Percentiles rank a stretch among this genome's conserved stretches.
Conservation (phyloP, 2,113 vertebrate species). For the Mirza zaza region DNA sequence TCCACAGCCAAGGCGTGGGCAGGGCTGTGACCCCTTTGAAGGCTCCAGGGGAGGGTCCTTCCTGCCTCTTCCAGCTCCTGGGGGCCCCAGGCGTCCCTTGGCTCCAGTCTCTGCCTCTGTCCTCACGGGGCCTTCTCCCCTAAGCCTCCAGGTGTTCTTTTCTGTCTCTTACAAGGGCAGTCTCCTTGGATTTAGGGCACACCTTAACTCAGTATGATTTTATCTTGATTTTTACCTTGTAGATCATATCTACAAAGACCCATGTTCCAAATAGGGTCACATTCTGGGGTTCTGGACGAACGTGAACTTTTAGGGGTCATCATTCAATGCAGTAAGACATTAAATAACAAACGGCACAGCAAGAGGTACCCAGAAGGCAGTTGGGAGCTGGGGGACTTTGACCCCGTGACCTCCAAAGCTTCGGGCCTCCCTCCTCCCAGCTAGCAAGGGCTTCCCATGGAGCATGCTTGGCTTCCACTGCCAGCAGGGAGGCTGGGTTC, state of each 20-base stretch:
- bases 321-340: background rate
- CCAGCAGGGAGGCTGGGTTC: too few relatives aligned
- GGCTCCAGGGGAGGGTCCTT: background rate
- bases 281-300: background rate
- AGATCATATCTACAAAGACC: background rate
- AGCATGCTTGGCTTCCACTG: background rate
- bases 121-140: background rate
- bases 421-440: background rate
- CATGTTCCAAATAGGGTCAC: background rate
- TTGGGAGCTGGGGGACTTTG: background rate
- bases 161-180: background rate
- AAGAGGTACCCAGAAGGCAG: background rate
- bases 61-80: background rate
- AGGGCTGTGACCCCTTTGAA: accelerated
- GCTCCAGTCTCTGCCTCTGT: background rate
- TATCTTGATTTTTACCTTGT: background rate
- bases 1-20: background rate
- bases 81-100: background rate
- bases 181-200: background rate
- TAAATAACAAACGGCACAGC: background rate
- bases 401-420: background rate
- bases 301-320: background rate
- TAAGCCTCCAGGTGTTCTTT: background rate
- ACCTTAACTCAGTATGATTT: background rate
- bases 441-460: background rate